A percentile compares a stretch with the other conserved stretches of the same genome.
phyloP scores from a whole-genome alignment of 2,113 vertebrate genomes.

The Numida meleagris region DNA sequence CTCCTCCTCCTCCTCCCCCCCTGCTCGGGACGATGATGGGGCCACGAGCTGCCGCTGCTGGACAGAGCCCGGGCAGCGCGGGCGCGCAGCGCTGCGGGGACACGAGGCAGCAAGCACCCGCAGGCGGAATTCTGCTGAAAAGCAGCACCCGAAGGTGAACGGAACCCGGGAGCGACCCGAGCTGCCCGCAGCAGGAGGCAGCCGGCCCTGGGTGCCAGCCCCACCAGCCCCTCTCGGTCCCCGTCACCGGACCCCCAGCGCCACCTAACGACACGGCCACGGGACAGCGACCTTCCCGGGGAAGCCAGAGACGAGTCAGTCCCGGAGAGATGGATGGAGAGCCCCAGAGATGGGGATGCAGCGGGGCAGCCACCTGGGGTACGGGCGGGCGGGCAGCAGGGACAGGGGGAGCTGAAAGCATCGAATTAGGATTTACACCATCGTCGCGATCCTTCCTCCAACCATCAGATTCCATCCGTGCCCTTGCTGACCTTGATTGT shows the following conservation, averaged over 20 bases:
- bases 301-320: rapidly evolving
- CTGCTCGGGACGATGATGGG: rapidly evolving
- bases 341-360: not conserved
- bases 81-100: too few species aligned
- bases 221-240: not conserved
- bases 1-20: not conserved
- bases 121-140: not conserved
- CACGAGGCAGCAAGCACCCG: not conserved
- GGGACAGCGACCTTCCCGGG: not conserved
- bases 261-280: constrained; percentile 19
- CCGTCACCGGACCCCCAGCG: not conserved
- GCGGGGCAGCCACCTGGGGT: not conserved
- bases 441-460: not conserved
- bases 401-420: not conserved
- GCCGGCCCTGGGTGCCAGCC: not conserved
- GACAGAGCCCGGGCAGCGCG: rapidly evolving
- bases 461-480: not conserved
- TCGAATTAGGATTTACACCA: not conserved
- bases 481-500: not conserved
- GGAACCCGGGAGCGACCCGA: not conserved
- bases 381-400: not conserved
- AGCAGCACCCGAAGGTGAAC: rapidly evolving
- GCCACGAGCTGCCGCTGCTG: not conserved
- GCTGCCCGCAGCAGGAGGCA: not conserved
- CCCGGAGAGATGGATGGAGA: not conserved